phyloP scores from a whole-genome alignment of 2,888 invertebrate species.

The Tinea semifulvella region DNA sequence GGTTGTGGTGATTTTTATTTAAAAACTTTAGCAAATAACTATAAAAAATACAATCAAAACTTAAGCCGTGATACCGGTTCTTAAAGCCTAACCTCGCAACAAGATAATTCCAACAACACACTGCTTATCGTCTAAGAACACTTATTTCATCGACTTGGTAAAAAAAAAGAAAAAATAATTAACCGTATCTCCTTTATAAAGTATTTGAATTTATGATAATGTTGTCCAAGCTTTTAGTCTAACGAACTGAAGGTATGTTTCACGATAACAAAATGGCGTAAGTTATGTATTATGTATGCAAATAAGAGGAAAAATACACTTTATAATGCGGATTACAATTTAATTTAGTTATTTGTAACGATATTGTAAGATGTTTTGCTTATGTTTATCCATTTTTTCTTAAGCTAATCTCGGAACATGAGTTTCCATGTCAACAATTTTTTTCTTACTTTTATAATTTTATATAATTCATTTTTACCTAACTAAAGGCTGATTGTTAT shows the following conservation, averaged over 20 bases:
- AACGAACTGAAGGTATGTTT: slow-evolving; percentile 16
- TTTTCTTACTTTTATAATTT: too few relatives aligned
- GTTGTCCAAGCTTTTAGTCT: slow-evolving; percentile 20
- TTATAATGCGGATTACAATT: slow-evolving; percentile 9
- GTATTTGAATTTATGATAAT: slow-evolving; percentile 35
- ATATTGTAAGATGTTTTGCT: too few relatives aligned
- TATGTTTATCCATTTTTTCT: too few relatives aligned
- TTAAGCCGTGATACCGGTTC: too few relatives aligned
- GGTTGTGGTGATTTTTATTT: too few relatives aligned
- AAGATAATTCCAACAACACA: not conserved
- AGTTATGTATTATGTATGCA: slow-evolving; percentile 12
- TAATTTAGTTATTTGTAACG: slow-evolving; percentile 10
- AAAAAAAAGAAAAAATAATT: slow-evolving; percentile 30
- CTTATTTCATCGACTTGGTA: not conserved
- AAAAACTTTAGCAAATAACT: too few relatives aligned
- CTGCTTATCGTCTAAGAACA: slow-evolving; percentile 6
- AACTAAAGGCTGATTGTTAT: too few relatives aligned
- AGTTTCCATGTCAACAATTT: too few relatives aligned
- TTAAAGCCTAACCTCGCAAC: not conserved
- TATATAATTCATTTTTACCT: too few relatives aligned
- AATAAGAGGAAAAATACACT: slow-evolving; percentile 3
- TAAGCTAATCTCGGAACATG: too few relatives aligned
- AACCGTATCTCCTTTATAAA: slow-evolving; percentile 31
- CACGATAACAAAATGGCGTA: slow-evolving; percentile 14
- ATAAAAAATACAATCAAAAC: too few relatives aligned